phyloP scores from a whole-genome alignment of 2,888 invertebrate species.

The Pristionchus japonicus region DNA sequence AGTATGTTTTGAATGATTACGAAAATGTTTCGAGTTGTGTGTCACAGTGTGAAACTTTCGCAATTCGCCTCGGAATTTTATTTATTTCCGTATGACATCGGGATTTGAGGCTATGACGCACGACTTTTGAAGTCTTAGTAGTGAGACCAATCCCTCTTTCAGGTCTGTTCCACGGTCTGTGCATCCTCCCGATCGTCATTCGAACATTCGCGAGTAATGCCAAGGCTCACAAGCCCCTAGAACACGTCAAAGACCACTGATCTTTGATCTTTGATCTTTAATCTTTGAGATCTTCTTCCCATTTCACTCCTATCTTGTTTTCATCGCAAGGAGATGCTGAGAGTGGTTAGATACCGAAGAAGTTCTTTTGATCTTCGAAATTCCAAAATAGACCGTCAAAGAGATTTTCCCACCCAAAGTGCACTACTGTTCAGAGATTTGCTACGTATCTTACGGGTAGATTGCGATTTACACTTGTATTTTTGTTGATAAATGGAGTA shows the following conservation, averaged over 20 bases:
- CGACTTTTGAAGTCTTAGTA: too few relatives aligned
- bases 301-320: too few relatives aligned
- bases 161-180: constrained; percentile 73
- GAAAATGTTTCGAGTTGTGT: too few relatives aligned
- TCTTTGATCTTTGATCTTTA: not conserved
- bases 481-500: constrained; percentile 1
- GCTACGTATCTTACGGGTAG: constrained; percentile 12
- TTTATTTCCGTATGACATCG: too few relatives aligned
- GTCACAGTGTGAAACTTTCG: too few relatives aligned
- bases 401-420: not conserved
- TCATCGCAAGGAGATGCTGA: too few relatives aligned
- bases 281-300: not conserved
- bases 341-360: too few relatives aligned
- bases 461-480: constrained; percentile 20
- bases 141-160: not conserved
- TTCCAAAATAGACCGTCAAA: not conserved
- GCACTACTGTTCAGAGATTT: constrained; percentile 30
- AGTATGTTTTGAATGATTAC: too few relatives aligned
- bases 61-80: too few relatives aligned
- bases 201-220: constrained; percentile 52
- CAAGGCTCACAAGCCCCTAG: constrained; percentile 49
- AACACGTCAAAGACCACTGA: constrained; percentile 34
- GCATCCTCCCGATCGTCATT: constrained; percentile 72
- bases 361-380: not conserved
- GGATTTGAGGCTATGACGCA: too few relatives aligned